Percentiles rank a stretch among this genome's conserved stretches.
These are phyloP conservation scores for Muntiacus muntjak DNA, from an alignment of 2,113 vertebrate species.

Conservation along the genomic window DNA sequence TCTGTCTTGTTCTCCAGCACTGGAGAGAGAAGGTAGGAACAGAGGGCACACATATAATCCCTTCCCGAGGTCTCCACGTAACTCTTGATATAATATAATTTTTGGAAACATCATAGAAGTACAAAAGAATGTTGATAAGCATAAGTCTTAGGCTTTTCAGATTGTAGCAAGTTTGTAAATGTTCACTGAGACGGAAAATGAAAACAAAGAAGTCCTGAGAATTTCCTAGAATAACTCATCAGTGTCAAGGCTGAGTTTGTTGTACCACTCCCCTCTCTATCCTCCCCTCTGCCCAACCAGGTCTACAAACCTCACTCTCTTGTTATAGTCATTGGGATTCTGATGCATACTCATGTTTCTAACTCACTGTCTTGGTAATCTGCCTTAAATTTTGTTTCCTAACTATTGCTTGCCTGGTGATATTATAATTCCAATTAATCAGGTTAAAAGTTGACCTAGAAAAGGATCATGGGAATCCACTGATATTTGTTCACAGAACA, in stretches of 20 bases:
- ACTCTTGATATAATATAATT: not conserved
- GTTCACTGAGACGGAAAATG: not conserved
- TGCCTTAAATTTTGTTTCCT: not conserved
- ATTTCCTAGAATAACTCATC: not conserved
- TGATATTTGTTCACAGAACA: slow-evolving; percentile 56
- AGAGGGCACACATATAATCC: not conserved
- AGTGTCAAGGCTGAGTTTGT: not conserved
- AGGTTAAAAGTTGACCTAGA: slow-evolving; percentile 55
- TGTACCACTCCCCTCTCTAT: not conserved
- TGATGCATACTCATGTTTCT: not conserved
- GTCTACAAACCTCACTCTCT: not conserved
- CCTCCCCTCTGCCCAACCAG: not conserved
- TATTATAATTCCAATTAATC: slow-evolving; percentile 62
- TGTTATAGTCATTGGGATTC: not conserved
- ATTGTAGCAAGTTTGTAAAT: not conserved
- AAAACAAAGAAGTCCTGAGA: not conserved
- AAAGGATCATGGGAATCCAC: slow-evolving; percentile 17
- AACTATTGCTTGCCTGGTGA: not conserved
- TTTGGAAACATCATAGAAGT: not conserved
- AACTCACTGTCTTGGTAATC: not conserved
- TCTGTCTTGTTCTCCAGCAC: not conserved
- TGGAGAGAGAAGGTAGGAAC: not conserved
- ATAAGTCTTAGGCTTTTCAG: not conserved
- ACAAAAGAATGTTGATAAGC: not conserved
- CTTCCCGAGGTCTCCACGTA: not conserved